Conservation (phyloP, 2,888 invertebrate species). For the Diabrotica balteata region DNA sequence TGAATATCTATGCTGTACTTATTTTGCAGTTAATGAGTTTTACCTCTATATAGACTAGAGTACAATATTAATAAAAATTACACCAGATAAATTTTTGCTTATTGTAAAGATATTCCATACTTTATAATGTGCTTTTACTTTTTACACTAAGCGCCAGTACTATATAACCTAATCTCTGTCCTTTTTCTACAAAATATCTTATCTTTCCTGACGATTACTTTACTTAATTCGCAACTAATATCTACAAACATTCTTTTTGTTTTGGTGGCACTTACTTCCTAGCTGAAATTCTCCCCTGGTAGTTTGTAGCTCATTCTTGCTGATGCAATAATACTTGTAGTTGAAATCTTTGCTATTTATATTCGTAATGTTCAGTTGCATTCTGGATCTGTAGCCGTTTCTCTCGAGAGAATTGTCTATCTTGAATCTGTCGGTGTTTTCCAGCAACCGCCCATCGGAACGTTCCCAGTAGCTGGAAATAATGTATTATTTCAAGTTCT, state of each 20-base stretch:
- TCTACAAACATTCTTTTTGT: neutral
- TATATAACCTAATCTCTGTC: too few relatives aligned
- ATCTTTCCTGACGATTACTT: neutral
- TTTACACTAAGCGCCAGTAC: too few relatives aligned
- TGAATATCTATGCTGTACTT: too few relatives aligned
- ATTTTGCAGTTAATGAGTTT: too few relatives aligned
- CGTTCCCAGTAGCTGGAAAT: slow-evolving; percentile 79
- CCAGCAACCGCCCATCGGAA: slow-evolving; percentile 76
- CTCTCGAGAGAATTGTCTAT: slow-evolving; percentile 65
- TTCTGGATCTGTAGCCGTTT: slow-evolving; percentile 72
- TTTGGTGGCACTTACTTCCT: slow-evolving; percentile 63
- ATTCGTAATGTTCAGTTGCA: slow-evolving; percentile 79
- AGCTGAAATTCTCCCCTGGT: slow-evolving; percentile 77
- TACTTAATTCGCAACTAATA: too few relatives aligned
- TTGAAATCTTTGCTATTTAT: slow-evolving; percentile 74
- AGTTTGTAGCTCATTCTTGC: slow-evolving; percentile 82
- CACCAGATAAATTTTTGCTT: too few relatives aligned
- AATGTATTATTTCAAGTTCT: too few relatives aligned
- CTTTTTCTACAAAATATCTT: too few relatives aligned
- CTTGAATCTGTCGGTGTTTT: slow-evolving; percentile 70
- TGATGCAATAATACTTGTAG: slow-evolving; percentile 79
- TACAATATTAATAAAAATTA: too few relatives aligned
- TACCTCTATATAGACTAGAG: too few relatives aligned
- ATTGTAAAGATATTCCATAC: too few relatives aligned
- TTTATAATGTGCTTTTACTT: too few relatives aligned